Conservation (phyloP, 2,888 invertebrate genomes). For the Sinodicranocentrus sp. region DNA sequence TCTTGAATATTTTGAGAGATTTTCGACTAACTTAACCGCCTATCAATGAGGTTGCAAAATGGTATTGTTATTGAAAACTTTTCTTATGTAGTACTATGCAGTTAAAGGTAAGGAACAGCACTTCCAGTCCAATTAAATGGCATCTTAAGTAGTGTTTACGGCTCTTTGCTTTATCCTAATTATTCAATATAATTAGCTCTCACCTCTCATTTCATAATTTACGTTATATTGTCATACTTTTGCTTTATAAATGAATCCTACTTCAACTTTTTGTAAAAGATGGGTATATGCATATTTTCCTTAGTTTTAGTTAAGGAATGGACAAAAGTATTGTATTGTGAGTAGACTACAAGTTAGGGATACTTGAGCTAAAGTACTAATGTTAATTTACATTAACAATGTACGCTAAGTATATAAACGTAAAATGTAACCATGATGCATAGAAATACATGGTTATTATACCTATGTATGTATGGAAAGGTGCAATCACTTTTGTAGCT, state of each 20-base stretch:
- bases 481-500: conserved; percentile 69
- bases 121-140: conserved; percentile 15
- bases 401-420: conserved; percentile 41
- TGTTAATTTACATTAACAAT: conserved; percentile 51
- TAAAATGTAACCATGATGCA: conserved; percentile 55
- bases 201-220: conserved; percentile 39
- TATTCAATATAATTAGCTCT: conserved; percentile 29
- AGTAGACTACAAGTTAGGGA: conserved; percentile 44
- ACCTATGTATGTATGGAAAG: conserved; percentile 59
- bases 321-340: conserved; percentile 58
- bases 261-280: conserved; percentile 40
- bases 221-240: conserved; percentile 30
- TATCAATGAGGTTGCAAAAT: conserved; percentile 32
- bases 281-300: conserved; percentile 41
- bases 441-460: conserved; percentile 62
- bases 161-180: conserved; percentile 55
- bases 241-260: conserved; percentile 13
- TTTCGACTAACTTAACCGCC: conserved; percentile 38
- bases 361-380: conserved; percentile 46
- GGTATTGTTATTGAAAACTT: conserved; percentile 24
- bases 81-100: conserved; percentile 22
- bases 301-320: conserved; percentile 30
- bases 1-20: conserved; percentile 32
- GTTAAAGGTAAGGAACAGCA: conserved; percentile 1
- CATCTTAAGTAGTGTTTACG: conserved; percentile 36